Evolutionary conservation across 2,888 invertebrate species (phyloP).

Genomic region (Erynnis tages): DNA sequence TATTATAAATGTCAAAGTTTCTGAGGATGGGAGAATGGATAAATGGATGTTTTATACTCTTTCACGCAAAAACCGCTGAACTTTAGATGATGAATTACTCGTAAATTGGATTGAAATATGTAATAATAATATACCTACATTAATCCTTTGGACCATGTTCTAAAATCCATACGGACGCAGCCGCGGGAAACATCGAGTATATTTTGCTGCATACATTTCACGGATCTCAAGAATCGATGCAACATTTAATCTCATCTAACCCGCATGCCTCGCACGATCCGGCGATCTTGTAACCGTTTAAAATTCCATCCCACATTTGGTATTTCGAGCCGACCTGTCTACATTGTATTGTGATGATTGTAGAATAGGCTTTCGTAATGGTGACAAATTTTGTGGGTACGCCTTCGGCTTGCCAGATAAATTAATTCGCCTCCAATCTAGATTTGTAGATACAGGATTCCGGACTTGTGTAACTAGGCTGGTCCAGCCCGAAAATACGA

Average conservation of each 20-base stretch:
- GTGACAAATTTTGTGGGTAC: conserved; percentile 40
- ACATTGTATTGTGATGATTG: conserved; percentile 44
- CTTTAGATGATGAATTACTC: no score
- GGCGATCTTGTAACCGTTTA: conserved; percentile 29
- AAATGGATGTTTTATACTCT: no score
- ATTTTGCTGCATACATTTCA: no score
- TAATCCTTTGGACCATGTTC: no score
- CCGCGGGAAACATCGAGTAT: no score
- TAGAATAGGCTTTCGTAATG: conserved; percentile 30
- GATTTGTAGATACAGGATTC: conserved; percentile 27
- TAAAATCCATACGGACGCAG: no score
- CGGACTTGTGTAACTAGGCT: conserved; percentile 22
- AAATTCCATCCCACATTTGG: conserved; percentile 47
- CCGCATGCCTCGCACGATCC: conserved; percentile 4
- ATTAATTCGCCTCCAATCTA: conserved; percentile 26
- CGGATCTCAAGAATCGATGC: no score
- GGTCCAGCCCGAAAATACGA: conserved; percentile 26
- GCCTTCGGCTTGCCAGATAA: conserved; percentile 32
- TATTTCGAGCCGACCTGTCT: conserved; percentile 43
- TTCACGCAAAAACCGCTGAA: no score
- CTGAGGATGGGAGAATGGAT: no score
- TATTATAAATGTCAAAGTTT: no score
- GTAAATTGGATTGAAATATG: no score
- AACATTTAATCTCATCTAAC: background rate
- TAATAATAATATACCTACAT: no score